Base-by-base conservation (phyloP, 2,888 invertebrate species). In the Trichopoda pennipes region DNA sequence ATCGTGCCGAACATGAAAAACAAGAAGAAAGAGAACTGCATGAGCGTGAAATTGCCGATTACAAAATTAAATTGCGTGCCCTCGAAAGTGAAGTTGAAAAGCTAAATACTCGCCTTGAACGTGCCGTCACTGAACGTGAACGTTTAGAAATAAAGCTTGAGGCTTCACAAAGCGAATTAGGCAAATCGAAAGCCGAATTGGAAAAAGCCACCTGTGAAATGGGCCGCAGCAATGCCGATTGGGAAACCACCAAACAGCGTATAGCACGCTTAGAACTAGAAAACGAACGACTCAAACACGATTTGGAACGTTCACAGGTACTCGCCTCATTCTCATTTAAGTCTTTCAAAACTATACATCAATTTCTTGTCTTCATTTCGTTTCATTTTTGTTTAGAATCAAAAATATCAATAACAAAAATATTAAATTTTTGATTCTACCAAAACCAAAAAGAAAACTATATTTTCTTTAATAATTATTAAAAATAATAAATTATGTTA, bases 21-120 rank as follows among this genome's bases (percentile, higher is more conserved):
- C 96, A 97, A 86, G 99, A 99, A 91, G 99, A 99, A 91, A 93
- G 98, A 84, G 98, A 98, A 88, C 92, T 97, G 19, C 97, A 97
- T 89, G 97, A 98, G 90, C 94, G 98, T 86, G 97, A 98, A 91
- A 94, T 98, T 87, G 97, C 98, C 70, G 98, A 99, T 90, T 97
- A 97, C 89, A 98, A 98, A 92, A 96, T 98, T 94, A 98, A 98
- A 91, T 93, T 98, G 81, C 97, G 97, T 88, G 94, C 96, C 17
- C 92, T 97, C 75, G 97, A 98, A 90, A 97, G 97, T 86, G 98
- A 98, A 92, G 97, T 97, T 14, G 96, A 97, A 90, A 96, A 97
- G 91, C 92, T 96, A 72, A 95, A 95, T 76, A 96, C 96, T 38
- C 94, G 98, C 78, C 93, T 98, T 84, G 98, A 98, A 90, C 93